phyloP scores from a whole-genome alignment of 2,888 invertebrate genomes.

The Eudemis profundana region DNA sequence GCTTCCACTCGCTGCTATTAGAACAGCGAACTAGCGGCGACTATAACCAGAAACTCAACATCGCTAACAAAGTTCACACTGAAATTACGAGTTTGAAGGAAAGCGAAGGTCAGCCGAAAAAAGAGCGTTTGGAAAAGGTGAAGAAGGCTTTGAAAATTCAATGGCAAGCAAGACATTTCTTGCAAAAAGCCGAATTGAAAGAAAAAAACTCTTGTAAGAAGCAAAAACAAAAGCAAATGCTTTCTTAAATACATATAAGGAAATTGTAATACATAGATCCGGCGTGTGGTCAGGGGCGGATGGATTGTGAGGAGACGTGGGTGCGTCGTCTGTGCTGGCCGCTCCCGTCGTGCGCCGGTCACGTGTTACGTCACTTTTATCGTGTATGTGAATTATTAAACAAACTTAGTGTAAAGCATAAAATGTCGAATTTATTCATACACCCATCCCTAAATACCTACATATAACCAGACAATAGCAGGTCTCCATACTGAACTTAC shows the following conservation, averaged over 20 bases:
- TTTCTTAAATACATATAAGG: slow-evolving; percentile 69
- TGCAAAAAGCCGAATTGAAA: slow-evolving; percentile 49
- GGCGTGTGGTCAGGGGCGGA: slow-evolving; percentile 27
- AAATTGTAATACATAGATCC: slow-evolving; percentile 44
- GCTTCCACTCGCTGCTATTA: background rate
- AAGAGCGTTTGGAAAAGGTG: background rate
- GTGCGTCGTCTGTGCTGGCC: slow-evolving; percentile 54
- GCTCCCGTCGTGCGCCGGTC: slow-evolving; percentile 68
- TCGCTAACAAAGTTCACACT: slow-evolving; percentile 8
- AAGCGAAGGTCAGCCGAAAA: slow-evolving; percentile 5
- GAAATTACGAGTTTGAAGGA: slow-evolving; percentile 3
- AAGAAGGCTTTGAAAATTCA: slow-evolving; percentile 1
- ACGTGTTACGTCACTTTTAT: slow-evolving; percentile 71
- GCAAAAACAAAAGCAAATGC: slow-evolving; percentile 62
- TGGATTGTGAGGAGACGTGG: background rate
- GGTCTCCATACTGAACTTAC: too few relatives aligned
- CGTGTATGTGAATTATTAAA: slow-evolving; percentile 77
- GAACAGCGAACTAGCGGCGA: background rate
- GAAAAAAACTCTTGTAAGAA: slow-evolving; percentile 61
- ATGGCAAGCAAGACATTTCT: background rate
- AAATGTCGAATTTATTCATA: slow-evolving; percentile 49
- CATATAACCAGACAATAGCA: too few relatives aligned
- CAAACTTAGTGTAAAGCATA: slow-evolving; percentile 80
- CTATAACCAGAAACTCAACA: slow-evolving; percentile 1
- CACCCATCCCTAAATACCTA: background rate